Base-by-base conservation (phyloP, 2,888 invertebrate genomes). In the Listrodromus nycthemerus region DNA sequence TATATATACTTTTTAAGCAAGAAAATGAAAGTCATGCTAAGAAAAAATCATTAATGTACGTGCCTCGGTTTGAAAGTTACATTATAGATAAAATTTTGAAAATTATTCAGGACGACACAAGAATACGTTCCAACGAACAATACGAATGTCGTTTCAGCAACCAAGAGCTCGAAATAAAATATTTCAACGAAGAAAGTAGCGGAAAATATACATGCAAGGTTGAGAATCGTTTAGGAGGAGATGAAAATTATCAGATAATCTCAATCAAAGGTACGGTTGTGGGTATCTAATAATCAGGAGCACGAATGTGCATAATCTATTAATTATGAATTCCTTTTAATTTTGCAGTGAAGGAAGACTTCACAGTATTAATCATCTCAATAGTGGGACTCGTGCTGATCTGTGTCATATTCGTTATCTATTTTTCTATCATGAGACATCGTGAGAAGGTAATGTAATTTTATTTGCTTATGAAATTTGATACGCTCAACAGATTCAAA, bases 171-270 rank as follows among this genome's bases (percentile, higher is more conserved):
- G 92, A 94, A 86, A 94, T 97, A 89, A 93, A 94, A 86, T 93
- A 94, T 91, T 92, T 95, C 76, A 91, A 94, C 91, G 93, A 95
- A 87, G 94, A 94, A 89, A 95, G 95, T 88, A 96, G 94, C 92
- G 96, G 95, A 84, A 94, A 88, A 85, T 97, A 96, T 89, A 93
- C 92, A 65, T 96, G 96, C 88, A 89, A 91, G 13, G 95, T 94
- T 0, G 84, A 89, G 45, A 96, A 96, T 92, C 94, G 95, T 50
- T 84, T 95, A 89, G 94, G 96, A 19, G 88, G 75, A 1, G 89
- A 89, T 3, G 92, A 92, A 41, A 92, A 91, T 76, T 92, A 90
- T 80, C 92, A 94, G 7, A 90, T 89, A 0, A 92, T 96, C 41
- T 91, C 90, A 33, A 94, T 95, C 70, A 94, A 94, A 88, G 95